Evolutionary conservation across 2,113 vertebrate genomes (phyloP).

Genomic region (Sander vitreus): DNA sequence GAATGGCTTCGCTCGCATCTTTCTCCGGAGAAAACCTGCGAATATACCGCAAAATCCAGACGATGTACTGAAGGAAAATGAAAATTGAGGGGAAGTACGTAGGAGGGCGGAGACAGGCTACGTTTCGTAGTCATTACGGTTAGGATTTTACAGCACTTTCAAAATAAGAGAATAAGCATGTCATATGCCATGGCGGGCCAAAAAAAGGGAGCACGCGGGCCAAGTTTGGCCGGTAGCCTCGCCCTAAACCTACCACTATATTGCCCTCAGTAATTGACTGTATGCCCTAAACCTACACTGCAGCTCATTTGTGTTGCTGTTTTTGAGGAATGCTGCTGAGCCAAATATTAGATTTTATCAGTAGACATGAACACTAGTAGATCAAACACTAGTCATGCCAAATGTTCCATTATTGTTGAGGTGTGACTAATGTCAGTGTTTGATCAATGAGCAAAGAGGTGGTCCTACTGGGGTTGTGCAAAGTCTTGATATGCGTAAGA

Average conservation of each 20-base stretch:
- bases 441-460: not conserved
- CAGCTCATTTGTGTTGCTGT: conserved; percentile 3
- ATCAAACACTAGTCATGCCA: conserved; percentile 13
- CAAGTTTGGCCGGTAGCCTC: no score
- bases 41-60: no score
- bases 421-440: not conserved
- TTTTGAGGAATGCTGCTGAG: not conserved
- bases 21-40: no score
- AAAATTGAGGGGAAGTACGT: no score
- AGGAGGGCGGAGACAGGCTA: no score
- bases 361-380: conserved; percentile 5
- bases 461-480: not conserved
- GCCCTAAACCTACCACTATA: not conserved
- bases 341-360: conserved; percentile 12
- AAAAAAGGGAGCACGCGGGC: no score
- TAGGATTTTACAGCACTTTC: no score
- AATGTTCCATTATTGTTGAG: not conserved
- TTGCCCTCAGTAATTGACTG: not conserved
- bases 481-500: not conserved
- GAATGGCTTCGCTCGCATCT: no score
- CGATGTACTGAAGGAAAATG: no score
- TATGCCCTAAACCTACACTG: not conserved
- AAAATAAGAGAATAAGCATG: no score
- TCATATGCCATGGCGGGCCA: no score
- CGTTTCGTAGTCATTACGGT: no score